phyloP scores from a whole-genome alignment of 2,888 invertebrate genomes.

The Teleiodes luculella region DNA sequence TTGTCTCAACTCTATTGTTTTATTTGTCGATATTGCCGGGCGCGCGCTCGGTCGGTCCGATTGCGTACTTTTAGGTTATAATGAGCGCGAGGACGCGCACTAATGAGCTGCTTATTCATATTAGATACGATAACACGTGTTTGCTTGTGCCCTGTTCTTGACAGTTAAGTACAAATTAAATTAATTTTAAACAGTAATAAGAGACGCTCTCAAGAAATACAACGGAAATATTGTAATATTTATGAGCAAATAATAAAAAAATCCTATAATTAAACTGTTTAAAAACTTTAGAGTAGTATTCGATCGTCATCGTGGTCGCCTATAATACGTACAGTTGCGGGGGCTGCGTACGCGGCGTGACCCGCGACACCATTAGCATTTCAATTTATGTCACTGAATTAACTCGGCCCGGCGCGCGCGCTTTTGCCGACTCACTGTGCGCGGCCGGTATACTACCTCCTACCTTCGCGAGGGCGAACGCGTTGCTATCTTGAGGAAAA shows the following conservation, averaged over 20 bases:
- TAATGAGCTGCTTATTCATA: not conserved
- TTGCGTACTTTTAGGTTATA: not conserved
- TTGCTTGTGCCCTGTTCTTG: not conserved
- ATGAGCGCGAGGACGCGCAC: conserved; percentile 1
- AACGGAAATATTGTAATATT: no score
- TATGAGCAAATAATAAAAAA: no score
- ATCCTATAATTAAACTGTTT: no score
- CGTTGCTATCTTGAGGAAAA: not conserved
- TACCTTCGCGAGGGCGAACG: not conserved
- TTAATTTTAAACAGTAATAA: no score
- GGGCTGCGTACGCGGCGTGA: conserved; percentile 20
- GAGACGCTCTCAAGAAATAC: no score
- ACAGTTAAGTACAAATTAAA: no score
- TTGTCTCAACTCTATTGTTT: conserved; percentile 2
- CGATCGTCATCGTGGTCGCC: no score
- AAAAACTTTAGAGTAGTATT: no score
- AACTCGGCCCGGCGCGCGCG: conserved; percentile 14
- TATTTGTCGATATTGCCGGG: not conserved
- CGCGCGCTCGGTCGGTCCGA: not conserved
- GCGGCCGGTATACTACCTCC: not conserved
- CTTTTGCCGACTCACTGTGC: conserved; percentile 36
- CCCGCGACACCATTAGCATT: conserved; percentile 36
- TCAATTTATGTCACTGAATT: conserved; percentile 43
- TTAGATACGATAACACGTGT: no score
- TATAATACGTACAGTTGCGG: not conserved